Evolutionary conservation across 2,888 invertebrate genomes (phyloP).

Genomic region (Pocota personata): DNA sequence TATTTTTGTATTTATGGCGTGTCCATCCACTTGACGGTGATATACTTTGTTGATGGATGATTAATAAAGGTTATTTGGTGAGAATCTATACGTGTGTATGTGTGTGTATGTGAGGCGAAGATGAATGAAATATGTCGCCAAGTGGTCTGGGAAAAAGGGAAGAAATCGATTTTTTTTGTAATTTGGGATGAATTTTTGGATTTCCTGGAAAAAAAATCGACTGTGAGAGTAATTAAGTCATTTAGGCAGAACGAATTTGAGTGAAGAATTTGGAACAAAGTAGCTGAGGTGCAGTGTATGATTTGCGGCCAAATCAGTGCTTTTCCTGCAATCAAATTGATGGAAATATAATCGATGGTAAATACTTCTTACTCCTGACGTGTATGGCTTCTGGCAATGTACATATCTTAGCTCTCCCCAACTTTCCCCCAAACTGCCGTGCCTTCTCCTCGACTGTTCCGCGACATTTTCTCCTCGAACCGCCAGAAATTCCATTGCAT

Average conservation of each 20-base stretch:
- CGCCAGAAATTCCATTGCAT: too few relatives aligned
- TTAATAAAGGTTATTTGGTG: constrained; percentile 31
- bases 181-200: neutral
- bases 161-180: neutral
- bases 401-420: too few relatives aligned
- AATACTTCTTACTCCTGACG: too few relatives aligned
- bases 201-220: neutral
- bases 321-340: too few relatives aligned
- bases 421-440: too few relatives aligned
- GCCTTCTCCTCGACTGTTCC: too few relatives aligned
- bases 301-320: too few relatives aligned
- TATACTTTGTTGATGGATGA: constrained; percentile 23
- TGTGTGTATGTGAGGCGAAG: neutral
- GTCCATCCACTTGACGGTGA: neutral
- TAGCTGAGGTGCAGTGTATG: too few relatives aligned
- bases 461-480: too few relatives aligned
- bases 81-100: neutral
- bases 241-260: neutral
- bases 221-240: neutral
- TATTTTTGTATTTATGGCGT: constrained; percentile 6
- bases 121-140: constrained; percentile 28
- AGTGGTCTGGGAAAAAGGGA: constrained; percentile 6
- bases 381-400: too few relatives aligned
- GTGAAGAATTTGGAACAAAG: neutral
- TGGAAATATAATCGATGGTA: too few relatives aligned